Base-by-base conservation (phyloP, 2,113 vertebrate species). In the Onychostoma macrolepis region DNA sequence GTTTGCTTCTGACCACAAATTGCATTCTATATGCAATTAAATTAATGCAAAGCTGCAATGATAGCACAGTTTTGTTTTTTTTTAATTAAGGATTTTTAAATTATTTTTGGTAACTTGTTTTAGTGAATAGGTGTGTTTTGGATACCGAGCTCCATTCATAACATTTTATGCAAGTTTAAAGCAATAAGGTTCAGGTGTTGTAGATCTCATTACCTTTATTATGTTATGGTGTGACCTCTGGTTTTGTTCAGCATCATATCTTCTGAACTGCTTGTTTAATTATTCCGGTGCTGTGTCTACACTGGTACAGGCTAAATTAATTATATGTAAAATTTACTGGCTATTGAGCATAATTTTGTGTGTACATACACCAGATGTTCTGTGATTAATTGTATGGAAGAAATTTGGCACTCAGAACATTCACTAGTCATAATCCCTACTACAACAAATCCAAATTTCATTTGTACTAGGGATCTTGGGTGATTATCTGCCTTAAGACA, bases 261-360 rank as follows among this genome's bases (percentile, higher is more conserved):
- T 72, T 72, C 69, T 41, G 19, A 75, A 43, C 72, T 41, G 36
- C 69, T 75, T 45, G 5, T n/a, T 80, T 36, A 61, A 58, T 36
- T 24, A 58, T 58, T 79, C 17, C 0, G 2, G 19, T 79, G 50
- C 50, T 36, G 8, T 79, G 28, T 21, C 4, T 33, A 79, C 77
- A 79, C 10, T 33, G 30, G 77, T 30, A 30, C 48, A 58, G 2
- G 58, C 30, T 26, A 79, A 79, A 56, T 38, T 33, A 53, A 79
- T 79, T 79, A 79, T 36, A 80, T 2, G 7, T 80, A 63, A 61
- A 41, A 30, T 80, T 10, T 80, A 56, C 33, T 80, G 78, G 19
- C 36, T 61, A 63, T 80, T 26, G 7, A 63, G 79, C 24, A 3
- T 63, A n/a, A 48, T 45, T 76, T 43, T 41, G 10, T 36, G 30